Conservation (phyloP, 2,113 vertebrate species). For the Colinus virginianus region DNA sequence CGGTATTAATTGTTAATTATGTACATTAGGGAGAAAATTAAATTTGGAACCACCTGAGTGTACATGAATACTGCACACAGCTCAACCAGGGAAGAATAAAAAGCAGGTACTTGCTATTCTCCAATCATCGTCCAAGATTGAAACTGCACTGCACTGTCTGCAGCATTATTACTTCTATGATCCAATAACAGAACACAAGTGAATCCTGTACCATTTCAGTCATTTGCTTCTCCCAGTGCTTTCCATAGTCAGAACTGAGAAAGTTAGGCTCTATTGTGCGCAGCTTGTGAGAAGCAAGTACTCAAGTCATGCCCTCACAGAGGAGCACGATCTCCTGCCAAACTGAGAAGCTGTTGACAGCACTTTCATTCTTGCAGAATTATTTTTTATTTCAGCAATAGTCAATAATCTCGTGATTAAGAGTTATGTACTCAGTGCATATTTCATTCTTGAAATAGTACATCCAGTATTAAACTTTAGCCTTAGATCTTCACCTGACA, state of each 20-base stretch:
- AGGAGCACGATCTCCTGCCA: neutral
- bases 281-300: neutral
- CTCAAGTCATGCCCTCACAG: fast-evolving
- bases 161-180: neutral
- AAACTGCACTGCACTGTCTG: neutral
- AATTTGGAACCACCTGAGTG: constrained; percentile 34
- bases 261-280: neutral
- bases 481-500: constrained; percentile 26
- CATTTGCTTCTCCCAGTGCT: neutral
- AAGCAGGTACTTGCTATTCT: neutral
- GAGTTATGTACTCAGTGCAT: neutral
- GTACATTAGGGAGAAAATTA: constrained; percentile 44
- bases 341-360: neutral
- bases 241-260: neutral
- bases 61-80: neutral
- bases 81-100: neutral
- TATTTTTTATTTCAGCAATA: constrained; percentile 11
- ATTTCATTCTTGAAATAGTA: constrained; percentile 1
- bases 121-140: neutral
- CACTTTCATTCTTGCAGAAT: neutral
- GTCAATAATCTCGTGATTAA: constrained; percentile 1
- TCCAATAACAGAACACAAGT: neutral
- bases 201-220: neutral
- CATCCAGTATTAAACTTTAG: neutral
- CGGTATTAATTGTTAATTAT: constrained; percentile 62